Conservation (phyloP, 1,140 invertebrate genomes). For the Drosophila lowei region DNA sequence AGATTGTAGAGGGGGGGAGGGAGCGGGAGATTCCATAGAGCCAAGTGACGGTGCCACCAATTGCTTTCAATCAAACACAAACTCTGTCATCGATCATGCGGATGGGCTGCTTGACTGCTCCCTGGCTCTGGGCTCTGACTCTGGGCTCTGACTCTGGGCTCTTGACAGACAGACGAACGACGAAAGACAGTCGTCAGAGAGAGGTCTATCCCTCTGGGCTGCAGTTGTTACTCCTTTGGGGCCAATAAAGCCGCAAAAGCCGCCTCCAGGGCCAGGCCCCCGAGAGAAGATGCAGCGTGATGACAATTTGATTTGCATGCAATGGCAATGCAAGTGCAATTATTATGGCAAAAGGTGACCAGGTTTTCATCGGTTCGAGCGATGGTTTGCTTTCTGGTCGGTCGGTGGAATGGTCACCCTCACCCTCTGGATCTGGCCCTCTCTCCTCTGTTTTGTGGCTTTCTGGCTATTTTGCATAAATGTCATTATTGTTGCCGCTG, state of each 20-base stretch:
- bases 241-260: conserved; percentile 65
- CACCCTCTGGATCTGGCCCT: conserved; percentile 2
- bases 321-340: conserved; percentile 72
- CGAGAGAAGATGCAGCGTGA: conserved; percentile 63
- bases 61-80: conserved; percentile 81
- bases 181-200: too few relatives aligned
- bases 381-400: conserved; percentile 20
- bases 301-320: conserved; percentile 81
- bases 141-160: conserved; percentile 45
- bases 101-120: conserved; percentile 31
- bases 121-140: conserved; percentile 17
- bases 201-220: conserved; percentile 41
- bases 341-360: conserved; percentile 81
- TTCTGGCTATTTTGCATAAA: conserved; percentile 68
- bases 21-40: conserved; percentile 20
- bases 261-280: conserved; percentile 55
- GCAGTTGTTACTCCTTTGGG: conserved; percentile 47
- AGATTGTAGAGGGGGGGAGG: background rate
- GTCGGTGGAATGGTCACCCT: conserved; percentile 1
- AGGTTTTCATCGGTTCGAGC: conserved; percentile 53
- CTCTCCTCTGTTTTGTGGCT: conserved; percentile 1
- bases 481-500: conserved; percentile 80
- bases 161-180: background rate
- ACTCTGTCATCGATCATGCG: conserved; percentile 80
- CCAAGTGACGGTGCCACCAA: conserved; percentile 80